A percentile compares a stretch with the other conserved stretches of the same genome.
Evolutionary conservation across 2,888 invertebrate species (phyloP).

Genomic region (Oscheius sp.): DNA sequence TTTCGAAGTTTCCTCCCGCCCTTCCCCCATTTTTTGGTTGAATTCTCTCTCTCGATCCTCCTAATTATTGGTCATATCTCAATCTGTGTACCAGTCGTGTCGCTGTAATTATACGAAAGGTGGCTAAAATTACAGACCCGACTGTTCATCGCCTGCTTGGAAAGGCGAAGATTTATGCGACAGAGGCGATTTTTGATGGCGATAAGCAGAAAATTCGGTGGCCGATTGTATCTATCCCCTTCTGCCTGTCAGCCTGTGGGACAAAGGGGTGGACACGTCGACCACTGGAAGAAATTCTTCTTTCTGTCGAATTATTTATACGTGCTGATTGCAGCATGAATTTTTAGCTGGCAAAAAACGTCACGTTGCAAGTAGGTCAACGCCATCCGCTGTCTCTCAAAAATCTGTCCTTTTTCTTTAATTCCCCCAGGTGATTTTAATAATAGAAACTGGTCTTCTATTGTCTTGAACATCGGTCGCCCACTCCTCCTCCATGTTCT

Average conservation of each 20-base stretch:
- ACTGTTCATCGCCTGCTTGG: background rate
- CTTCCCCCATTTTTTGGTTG: background rate
- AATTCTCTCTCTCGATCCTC: background rate
- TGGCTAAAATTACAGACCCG: background rate
- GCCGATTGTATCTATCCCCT: conserved; percentile 16
- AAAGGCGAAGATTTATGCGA: conserved; percentile 27
- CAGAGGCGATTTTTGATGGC: conserved; percentile 29
- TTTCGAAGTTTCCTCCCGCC: background rate
- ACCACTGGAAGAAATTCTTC: no score
- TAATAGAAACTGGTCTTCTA: no score
- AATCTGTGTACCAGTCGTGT: background rate
- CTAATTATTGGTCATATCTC: background rate
- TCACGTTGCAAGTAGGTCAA: no score
- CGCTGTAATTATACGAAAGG: conserved; percentile 22
- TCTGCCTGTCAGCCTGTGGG: background rate
- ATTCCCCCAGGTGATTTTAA: no score
- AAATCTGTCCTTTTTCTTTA: no score
- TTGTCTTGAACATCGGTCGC: no score
- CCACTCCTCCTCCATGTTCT: no score
- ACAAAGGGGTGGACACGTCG: no score
- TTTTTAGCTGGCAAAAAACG: no score
- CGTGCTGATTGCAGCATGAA: background rate
- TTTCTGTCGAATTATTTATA: background rate
- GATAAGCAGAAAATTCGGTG: conserved; percentile 35
- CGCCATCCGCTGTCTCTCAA: no score